Evolutionary conservation across 1,140 invertebrate genomes (phyloP).

Genomic region (Homarus americanus): DNA sequence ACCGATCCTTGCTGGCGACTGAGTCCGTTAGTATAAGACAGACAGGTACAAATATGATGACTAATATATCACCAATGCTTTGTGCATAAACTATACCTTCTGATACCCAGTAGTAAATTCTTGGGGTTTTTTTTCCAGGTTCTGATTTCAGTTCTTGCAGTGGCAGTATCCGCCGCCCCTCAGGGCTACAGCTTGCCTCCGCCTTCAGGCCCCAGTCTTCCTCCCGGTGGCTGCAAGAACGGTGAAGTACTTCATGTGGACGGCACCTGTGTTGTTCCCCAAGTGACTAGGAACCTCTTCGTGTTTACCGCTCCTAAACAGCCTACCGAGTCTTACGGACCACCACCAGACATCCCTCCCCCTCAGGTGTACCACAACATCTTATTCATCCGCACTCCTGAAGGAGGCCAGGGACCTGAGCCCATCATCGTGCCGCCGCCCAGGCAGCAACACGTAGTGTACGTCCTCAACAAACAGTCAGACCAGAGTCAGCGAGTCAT

Average conservation of each 20-base stretch:
- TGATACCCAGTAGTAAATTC: too few relatives aligned
- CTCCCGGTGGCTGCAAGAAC: constrained; percentile 9
- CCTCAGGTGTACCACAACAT: constrained; percentile 34
- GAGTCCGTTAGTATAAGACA: too few relatives aligned
- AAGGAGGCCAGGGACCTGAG: not conserved
- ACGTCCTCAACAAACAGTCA: constrained; percentile 44
- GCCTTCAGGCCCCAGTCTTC: not conserved
- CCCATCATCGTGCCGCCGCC: constrained; percentile 44
- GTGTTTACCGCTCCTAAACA: constrained; percentile 38
- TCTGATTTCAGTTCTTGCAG: not conserved
- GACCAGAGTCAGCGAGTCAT: constrained; percentile 16
- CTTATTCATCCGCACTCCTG: constrained; percentile 53
- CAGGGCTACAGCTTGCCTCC: not conserved
- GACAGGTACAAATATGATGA: too few relatives aligned
- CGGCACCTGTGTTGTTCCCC: constrained; percentile 32
- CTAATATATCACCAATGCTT: too few relatives aligned
- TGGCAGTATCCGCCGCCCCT: not conserved
- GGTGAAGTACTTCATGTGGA: constrained; percentile 44
- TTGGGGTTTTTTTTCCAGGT: not conserved
- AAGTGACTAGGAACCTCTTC: constrained; percentile 29
- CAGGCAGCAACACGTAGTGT: constrained; percentile 29
- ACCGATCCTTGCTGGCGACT: too few relatives aligned
- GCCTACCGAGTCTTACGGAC: not conserved
- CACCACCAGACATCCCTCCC: constrained; percentile 19
- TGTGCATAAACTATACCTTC: too few relatives aligned